Evolutionary conservation across 2,113 vertebrate species (phyloP).

Genomic region (Indri indri): DNA sequence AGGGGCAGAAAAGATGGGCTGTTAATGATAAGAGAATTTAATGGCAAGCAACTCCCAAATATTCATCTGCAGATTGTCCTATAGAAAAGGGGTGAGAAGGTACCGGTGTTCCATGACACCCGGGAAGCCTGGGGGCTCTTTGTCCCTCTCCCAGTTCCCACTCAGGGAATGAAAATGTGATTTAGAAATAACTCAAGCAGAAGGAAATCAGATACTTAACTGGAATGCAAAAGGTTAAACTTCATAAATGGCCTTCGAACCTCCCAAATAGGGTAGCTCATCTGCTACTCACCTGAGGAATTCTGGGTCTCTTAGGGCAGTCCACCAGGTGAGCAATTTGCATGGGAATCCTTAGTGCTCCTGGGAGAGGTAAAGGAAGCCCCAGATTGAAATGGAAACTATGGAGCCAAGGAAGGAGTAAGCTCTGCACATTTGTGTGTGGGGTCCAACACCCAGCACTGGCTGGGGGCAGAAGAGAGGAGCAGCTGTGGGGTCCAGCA

Average conservation of each 20-base stretch:
- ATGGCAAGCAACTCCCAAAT: background rate
- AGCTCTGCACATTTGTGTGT: background rate
- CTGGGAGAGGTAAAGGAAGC: accelerated
- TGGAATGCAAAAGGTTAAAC: background rate
- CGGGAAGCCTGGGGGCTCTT: background rate
- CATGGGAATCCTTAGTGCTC: background rate
- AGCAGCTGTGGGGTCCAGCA: background rate
- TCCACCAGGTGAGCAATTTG: background rate
- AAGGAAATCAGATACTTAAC: background rate
- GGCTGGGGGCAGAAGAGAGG: background rate
- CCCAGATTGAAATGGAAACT: background rate
- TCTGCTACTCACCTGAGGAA: background rate
- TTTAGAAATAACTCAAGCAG: background rate
- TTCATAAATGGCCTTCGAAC: background rate
- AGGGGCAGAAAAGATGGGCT: background rate
- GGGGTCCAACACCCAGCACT: accelerated
- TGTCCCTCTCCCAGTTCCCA: background rate
- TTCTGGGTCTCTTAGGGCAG: background rate
- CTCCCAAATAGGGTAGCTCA: background rate
- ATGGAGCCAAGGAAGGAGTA: background rate
- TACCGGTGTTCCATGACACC: background rate
- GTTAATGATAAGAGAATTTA: background rate
- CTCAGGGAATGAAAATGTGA: background rate
- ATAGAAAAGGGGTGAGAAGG: background rate
- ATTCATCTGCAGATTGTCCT: background rate